These are phyloP conservation scores for Stegostoma tigrinum DNA, from an alignment of 2,113 vertebrate genomes.

Conservation along the genomic window DNA sequence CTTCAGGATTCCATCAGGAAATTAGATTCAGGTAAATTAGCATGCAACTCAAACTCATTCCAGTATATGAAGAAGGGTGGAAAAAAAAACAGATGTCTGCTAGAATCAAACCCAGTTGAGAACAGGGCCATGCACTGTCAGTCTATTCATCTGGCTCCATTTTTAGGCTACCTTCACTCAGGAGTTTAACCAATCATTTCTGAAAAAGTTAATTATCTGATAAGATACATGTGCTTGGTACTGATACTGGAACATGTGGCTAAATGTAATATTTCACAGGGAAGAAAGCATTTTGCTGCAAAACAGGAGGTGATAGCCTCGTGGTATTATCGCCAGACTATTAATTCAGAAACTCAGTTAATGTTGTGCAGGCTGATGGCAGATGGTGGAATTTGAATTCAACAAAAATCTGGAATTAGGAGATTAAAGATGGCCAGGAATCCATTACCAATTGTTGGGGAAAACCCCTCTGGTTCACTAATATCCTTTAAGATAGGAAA, in stretches of 20 bases:
- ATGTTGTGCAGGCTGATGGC: no score
- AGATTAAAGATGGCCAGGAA: no score
- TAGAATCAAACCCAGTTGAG: neutral
- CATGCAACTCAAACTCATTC: neutral
- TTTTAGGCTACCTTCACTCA: conserved; percentile 52
- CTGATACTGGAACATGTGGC: conserved; percentile 59
- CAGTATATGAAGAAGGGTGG: neutral
- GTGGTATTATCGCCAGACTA: no score
- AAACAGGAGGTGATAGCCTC: conserved; percentile 41
- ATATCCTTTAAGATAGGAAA: no score
- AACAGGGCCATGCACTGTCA: neutral
- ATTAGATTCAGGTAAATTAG: conserved; percentile 12
- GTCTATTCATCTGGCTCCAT: conserved; percentile 47
- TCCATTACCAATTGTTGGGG: no score
- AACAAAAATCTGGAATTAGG: no score
- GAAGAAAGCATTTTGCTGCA: conserved; percentile 62
- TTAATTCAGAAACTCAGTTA: no score
- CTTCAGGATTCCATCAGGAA: neutral
- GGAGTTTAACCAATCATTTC: conserved; percentile 56
- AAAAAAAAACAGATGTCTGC: neutral
- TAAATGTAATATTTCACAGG: conserved; percentile 64
- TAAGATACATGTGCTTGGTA: conserved; percentile 64
- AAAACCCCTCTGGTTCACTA: no score
- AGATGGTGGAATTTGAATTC: no score
- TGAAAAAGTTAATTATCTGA: conserved; percentile 79